phyloP scores from a whole-genome alignment of 2,888 invertebrate genomes.

The Phymatocera aterrima region DNA sequence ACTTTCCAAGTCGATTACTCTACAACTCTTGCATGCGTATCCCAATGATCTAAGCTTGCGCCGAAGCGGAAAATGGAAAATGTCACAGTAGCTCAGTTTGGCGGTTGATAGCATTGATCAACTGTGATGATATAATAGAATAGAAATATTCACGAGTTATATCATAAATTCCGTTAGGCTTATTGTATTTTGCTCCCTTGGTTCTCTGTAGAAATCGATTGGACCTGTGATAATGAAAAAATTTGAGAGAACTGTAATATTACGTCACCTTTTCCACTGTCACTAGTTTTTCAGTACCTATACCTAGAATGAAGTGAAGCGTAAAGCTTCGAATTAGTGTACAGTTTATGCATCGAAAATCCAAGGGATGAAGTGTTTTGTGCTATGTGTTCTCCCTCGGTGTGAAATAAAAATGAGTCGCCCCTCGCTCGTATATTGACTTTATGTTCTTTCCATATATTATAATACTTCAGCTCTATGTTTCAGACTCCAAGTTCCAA shows the following conservation, averaged over 20 bases:
- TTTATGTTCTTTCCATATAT: not conserved
- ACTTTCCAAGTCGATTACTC: slow-evolving; percentile 36
- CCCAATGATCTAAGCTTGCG: not conserved
- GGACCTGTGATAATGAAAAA: not conserved
- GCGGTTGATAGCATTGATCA: not conserved
- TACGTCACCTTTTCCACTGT: not conserved
- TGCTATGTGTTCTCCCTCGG: slow-evolving; percentile 7
- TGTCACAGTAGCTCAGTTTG: not conserved
- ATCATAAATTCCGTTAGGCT: too few species aligned
- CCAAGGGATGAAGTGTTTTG: not conserved
- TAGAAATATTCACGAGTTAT: too few species aligned
- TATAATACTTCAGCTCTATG: slow-evolving; percentile 9
- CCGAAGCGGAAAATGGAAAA: not conserved
- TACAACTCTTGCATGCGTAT: slow-evolving; percentile 26
- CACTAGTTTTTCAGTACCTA: not conserved
- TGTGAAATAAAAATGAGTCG: slow-evolving; percentile 18
- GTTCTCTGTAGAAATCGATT: too few species aligned
- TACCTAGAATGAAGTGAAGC: not conserved
- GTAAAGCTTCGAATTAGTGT: not conserved
- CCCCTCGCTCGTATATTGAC: not conserved
- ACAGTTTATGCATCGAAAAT: not conserved
- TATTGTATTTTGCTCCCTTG: too few species aligned
- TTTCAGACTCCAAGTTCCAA: not conserved
- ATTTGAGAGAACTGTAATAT: not conserved
- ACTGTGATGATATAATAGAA: too few species aligned